Evolutionary conservation across 2,797 vertebrate genomes (phyloP), one percentile per base, ranked within the genome.

Genomic region (Schizothorax lantsangensis): DNA sequence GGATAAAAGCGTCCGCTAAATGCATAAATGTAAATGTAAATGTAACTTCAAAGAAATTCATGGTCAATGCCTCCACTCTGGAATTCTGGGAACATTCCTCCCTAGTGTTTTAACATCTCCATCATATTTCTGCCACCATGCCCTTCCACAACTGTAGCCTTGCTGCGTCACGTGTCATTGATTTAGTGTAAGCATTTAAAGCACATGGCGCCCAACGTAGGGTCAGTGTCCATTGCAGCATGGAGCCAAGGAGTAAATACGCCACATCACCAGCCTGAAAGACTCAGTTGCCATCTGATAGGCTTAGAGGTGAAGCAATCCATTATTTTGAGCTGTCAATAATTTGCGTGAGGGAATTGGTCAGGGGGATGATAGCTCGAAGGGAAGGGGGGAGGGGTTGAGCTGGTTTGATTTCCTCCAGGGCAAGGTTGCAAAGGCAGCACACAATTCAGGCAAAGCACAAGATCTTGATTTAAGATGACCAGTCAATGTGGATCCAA

Each of bases 311-410:
- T 94, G 92, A 95, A 94, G 91, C 92, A 92, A 95, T 95, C 93
- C 94, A 95, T 95, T 94, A 95, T 95, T 94, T 93, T 91, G 90
- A 92, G 87, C 82, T 81, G 92, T 95, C 94, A 94, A 95, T 95
- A 95, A 94, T 95, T 95, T 92, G 95, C 89, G 91, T 89, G 91
- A 91, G 92, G 92, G 92, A 85, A 87, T 88, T 86, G 90, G 74
- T 88, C 21, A 6, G 52, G 68, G 64, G 62, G 54, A 79, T 66
- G 49, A 49, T 59, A 69, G 75, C 82, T 80, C 15, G 26, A n/a
- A 81, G 69, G 26, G 62, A 62, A 66, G 74, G 73, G 62, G 40
- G 57, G 85, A n/a, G n/a, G 26, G 19, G 49, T 83, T 43, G 47
- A 36, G 79, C 40, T 79, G 57, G 66, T 52, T 71, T 79, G 57